Evolutionary conservation across 1,140 invertebrate genomes (phyloP).

Genomic region (Cryptotermes secundus): DNA sequence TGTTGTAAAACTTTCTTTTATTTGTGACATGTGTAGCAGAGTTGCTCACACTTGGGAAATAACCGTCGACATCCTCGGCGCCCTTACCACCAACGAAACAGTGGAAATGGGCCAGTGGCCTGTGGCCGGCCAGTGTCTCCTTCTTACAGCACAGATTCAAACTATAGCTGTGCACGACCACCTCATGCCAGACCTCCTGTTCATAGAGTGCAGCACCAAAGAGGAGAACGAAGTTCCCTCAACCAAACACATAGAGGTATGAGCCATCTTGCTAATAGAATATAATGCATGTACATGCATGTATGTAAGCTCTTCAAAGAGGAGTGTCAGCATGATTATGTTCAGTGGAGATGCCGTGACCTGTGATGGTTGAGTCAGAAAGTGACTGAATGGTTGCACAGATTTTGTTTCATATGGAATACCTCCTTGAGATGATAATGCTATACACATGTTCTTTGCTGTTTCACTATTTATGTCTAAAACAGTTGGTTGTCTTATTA

Average conservation of each 20-base stretch:
- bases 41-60: not conserved
- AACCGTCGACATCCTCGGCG: not conserved
- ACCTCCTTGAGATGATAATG: no score
- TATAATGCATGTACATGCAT: not conserved
- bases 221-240: no score
- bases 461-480: no score
- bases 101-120: not conserved
- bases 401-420: no score
- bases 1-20: not conserved
- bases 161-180: conserved; percentile 46
- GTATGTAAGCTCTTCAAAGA: not conserved
- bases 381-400: no score
- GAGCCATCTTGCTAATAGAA: no score
- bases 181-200: not conserved
- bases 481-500: no score
- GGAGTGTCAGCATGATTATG: no score
- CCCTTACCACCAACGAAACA: not conserved
- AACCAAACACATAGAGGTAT: no score
- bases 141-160: conserved; percentile 51
- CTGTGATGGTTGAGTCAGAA: no score
- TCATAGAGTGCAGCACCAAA: not conserved
- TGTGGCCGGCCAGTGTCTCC: conserved; percentile 45
- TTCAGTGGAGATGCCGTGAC: no score
- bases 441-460: no score
- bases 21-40: not conserved